Conservation (phyloP, 2,113 vertebrate genomes). For the Syngnathoides biaculeatus region DNA sequence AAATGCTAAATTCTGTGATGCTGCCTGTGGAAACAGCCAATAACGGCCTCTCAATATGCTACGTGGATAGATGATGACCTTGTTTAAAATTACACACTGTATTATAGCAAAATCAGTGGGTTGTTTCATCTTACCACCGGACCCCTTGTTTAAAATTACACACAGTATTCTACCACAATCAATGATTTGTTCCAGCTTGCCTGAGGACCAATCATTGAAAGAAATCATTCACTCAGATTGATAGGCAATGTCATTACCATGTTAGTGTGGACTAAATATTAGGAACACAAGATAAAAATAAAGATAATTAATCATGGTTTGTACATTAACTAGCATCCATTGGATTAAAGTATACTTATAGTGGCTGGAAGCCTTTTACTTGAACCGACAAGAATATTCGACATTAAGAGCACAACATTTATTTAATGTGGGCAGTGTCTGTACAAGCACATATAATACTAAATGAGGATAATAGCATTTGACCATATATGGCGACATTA, state of each 20-base stretch:
- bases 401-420: background rate
- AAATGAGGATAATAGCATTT: background rate
- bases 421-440: background rate
- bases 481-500: background rate
- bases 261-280: background rate
- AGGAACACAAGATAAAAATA: no score
- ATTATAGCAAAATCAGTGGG: slow-evolving; percentile 28
- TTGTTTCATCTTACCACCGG: slow-evolving; percentile 38
- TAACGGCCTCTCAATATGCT: slow-evolving; percentile 23
- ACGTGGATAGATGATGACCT: slow-evolving; percentile 22
- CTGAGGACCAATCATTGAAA: no score
- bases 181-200: no score
- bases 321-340: background rate
- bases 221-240: background rate
- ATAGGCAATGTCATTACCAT: background rate
- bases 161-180: no score
- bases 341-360: background rate
- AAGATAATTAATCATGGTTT: no score
- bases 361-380: no score
- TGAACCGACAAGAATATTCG: no score
- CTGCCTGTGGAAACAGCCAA: slow-evolving; percentile 31
- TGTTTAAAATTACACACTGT: slow-evolving; percentile 24
- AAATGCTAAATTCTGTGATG: slow-evolving; percentile 35
- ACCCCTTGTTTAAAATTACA: background rate
- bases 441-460: background rate